Evolutionary conservation across 2,797 vertebrate genomes (phyloP).

Genomic region (Anas bahamensis): DNA sequence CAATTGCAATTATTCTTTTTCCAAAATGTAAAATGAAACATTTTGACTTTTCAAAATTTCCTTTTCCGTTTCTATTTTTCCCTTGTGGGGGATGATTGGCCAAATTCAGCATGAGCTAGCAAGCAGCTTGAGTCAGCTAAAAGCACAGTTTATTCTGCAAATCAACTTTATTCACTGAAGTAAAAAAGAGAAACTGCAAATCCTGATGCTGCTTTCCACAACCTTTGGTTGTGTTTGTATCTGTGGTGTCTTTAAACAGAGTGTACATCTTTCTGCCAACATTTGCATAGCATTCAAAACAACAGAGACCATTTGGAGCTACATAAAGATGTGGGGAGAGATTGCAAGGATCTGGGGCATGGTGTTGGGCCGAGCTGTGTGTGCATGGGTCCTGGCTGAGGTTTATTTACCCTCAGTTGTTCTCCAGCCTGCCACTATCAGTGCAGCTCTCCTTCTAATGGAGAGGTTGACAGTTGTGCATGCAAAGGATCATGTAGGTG

Average conservation of each 20-base stretch:
- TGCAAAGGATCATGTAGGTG: not conserved
- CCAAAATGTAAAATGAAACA: not conserved
- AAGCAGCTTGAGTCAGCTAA: not conserved
- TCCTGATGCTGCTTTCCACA: not conserved
- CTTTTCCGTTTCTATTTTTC: not conserved
- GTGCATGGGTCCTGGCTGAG: not conserved
- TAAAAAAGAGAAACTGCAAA: not conserved
- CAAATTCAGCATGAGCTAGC: not conserved
- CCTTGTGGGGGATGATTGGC: not conserved
- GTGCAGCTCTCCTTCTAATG: not conserved
- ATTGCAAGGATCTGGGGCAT: not conserved
- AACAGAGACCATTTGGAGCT: not conserved
- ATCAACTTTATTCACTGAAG: not conserved
- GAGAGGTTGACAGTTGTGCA: constrained; percentile 32
- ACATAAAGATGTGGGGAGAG: not conserved
- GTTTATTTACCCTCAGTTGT: constrained; percentile 39
- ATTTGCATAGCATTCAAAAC: constrained; percentile 8
- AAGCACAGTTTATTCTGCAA: not conserved
- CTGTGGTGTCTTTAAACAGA: not conserved
- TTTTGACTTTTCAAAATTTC: constrained; percentile 21
- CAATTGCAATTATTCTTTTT: not conserved
- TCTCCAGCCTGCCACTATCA: not conserved
- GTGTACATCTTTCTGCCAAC: not conserved
- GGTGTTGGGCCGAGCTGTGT: not conserved
- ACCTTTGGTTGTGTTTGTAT: not conserved